Percentiles rank a stretch among this genome's conserved stretches.
phyloP scores from a whole-genome alignment of 2,888 invertebrate genomes.

The Mythimna ferrago region DNA sequence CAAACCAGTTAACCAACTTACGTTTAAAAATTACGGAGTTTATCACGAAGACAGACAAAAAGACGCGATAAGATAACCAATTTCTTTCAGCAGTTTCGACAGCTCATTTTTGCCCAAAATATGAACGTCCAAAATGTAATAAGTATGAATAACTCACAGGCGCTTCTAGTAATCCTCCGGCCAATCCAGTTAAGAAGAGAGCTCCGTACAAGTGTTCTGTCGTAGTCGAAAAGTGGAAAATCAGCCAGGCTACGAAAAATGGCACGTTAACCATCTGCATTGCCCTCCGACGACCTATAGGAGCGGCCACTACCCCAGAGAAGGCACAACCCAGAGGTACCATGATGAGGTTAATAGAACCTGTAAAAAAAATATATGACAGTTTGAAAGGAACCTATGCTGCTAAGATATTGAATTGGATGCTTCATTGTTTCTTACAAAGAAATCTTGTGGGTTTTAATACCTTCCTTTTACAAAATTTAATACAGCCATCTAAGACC shows the following conservation, averaged over 20 bases:
- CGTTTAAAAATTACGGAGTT: no score
- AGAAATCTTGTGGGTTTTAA: not conserved
- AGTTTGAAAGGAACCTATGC: not conserved
- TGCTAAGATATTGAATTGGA: not conserved
- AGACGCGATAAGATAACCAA: not conserved
- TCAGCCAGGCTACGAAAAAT: constrained; percentile 94
- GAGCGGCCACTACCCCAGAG: constrained; percentile 93
- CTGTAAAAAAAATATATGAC: constrained; percentile 79
- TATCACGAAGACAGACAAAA: no score
- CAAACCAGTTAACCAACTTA: no score
- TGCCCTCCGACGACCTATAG: constrained; percentile 93
- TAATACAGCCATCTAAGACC: no score
- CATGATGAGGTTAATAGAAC: constrained; percentile 95
- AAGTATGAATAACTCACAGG: constrained; percentile 90
- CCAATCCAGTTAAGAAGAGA: constrained; percentile 93
- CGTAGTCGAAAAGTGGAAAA: constrained; percentile 92
- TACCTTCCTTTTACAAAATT: not conserved
- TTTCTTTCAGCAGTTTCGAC: not conserved
- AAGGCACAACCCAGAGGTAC: constrained; percentile 95
- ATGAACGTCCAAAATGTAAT: not conserved
- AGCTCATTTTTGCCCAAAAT: not conserved
- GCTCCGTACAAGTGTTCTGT: constrained; percentile 93
- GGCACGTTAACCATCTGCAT: constrained; percentile 95
- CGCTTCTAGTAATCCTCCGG: constrained; percentile 95
- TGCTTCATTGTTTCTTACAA: not conserved